Percentiles rank a stretch among this genome's conserved stretches.
phyloP scores from a whole-genome alignment of 2,113 vertebrate genomes.

The Peucedramus taeniatus region DNA sequence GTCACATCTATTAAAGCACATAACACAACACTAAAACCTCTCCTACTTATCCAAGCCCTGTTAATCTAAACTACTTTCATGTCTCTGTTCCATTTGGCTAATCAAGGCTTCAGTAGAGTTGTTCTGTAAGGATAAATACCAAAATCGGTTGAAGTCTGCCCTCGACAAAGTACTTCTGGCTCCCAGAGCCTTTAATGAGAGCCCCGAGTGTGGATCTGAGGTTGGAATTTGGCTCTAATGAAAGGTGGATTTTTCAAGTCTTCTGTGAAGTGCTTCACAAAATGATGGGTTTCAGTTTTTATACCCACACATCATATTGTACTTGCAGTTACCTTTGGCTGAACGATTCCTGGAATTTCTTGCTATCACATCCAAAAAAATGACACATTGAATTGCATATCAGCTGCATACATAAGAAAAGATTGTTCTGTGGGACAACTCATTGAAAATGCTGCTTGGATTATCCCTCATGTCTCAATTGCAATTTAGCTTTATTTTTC shows the following conservation, averaged over 20 bases:
- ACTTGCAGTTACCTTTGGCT: slow-evolving; percentile 56
- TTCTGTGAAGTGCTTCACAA: slow-evolving; percentile 35
- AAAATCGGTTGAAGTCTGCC: slow-evolving; percentile 23
- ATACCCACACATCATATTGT: slow-evolving; percentile 47
- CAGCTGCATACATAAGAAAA: neutral
- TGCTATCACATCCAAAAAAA: slow-evolving; percentile 50
- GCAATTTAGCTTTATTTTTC: neutral
- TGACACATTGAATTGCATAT: slow-evolving; percentile 46
- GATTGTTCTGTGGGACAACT: neutral
- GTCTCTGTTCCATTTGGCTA: slow-evolving; percentile 59
- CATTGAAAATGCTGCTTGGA: neutral
- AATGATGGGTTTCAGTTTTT: slow-evolving; percentile 51
- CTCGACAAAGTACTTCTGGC: slow-evolving; percentile 36
- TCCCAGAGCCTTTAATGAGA: slow-evolving; percentile 35
- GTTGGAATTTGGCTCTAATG: slow-evolving; percentile 54
- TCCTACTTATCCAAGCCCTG: slow-evolving; percentile 47
- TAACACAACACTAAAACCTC: slow-evolving; percentile 43
- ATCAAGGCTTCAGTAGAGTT: slow-evolving; percentile 34
- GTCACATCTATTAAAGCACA: slow-evolving; percentile 50
- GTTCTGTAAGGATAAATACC: slow-evolving; percentile 39
- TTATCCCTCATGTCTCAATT: neutral
- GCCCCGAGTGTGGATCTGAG: neutral
- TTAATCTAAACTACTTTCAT: slow-evolving; percentile 63
- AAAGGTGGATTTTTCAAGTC: slow-evolving; percentile 41
- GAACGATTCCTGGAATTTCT: slow-evolving; percentile 56